Base-by-base conservation (phyloP, 2,797 vertebrate genomes). In the Sebastes trivittatus region DNA sequence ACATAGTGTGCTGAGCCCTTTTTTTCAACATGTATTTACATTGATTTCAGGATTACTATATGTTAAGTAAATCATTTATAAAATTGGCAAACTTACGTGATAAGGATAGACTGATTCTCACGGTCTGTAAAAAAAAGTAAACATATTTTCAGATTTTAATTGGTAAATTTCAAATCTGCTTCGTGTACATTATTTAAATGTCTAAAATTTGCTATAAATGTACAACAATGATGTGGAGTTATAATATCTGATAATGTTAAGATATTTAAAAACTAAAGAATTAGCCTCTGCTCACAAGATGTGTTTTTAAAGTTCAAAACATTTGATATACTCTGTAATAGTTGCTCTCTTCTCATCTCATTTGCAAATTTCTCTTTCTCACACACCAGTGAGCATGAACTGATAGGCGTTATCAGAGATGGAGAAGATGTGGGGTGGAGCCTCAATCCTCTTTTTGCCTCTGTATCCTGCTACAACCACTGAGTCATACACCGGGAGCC, bases 391-490 rank as follows among this genome's bases (percentile, higher is more conserved):
- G 68, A 97, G 85, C 97, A 98, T 97, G 95, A 94, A 96, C 96
- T 98, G 97, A 93, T 98, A 98, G 88, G 97, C 97, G 0, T 97
- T 97, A 81, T 98, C 97, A 81, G 97, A 98, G 95, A 98, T 98
- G 92, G 97, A 97, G 94, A 98, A 98, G 95, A 98, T 98, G 95
- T 98, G 97, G 67, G 97, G 97, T n/a, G 97, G 97, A 72, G 96
- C 97, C 92, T 98, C 97, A 90, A 97, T 89, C 62, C 97, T 96
- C 93, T 98, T 98, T 77, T 98, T 98, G 88, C 97, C 97, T 88
- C 97, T 88, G 93, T 98, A 98, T 83, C 86, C 97, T 0, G 16
- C 0, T 14, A 97, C 97, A 71, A 97, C 97, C 72, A 76, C 81
- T 0, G 96, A 5, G 56, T 97, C 96, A 16, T 98, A 98, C 86